Percentiles rank a stretch among this genome's conserved stretches.
Conservation (phyloP, 2,797 vertebrate genomes). For the Vireo griseus region DNA sequence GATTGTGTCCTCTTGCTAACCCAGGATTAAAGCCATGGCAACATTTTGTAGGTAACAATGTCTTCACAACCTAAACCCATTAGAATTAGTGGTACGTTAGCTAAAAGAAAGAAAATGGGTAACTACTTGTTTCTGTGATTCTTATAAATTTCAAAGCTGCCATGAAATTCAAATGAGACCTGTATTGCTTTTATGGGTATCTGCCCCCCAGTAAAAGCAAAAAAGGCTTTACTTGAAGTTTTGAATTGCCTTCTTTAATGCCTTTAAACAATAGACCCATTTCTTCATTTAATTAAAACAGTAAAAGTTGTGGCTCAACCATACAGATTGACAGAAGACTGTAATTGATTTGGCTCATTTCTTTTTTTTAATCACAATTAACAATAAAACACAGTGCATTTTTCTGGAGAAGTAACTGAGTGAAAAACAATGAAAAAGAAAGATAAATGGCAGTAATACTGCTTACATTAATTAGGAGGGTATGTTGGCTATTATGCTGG, state of each 20-base stretch:
- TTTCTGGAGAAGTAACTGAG: constrained; percentile 48
- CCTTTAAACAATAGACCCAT: constrained; percentile 69
- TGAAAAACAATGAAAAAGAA: constrained; percentile 49
- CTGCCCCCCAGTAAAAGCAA: constrained; percentile 54
- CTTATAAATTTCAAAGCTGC: constrained; percentile 79
- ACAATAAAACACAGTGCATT: constrained; percentile 48
- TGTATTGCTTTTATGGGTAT: constrained; percentile 71
- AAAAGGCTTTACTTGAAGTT: constrained; percentile 58
- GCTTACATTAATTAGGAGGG: constrained; percentile 46
- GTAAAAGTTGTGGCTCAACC: constrained; percentile 69
- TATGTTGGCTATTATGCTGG: constrained; percentile 31
- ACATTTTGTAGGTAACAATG: neutral
- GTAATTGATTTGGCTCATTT: constrained; percentile 71
- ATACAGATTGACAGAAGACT: constrained; percentile 61
- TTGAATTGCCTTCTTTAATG: constrained; percentile 68
- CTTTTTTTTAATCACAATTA: constrained; percentile 56
- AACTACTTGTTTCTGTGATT: constrained; percentile 62
- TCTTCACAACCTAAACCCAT: neutral
- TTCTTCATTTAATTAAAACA: constrained; percentile 80
- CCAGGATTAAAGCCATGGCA: neutral
- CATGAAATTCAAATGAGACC: constrained; percentile 80
- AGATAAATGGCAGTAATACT: constrained; percentile 42
- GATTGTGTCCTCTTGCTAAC: neutral
- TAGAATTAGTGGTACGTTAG: neutral
- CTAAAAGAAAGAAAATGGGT: neutral